phyloP scores from a whole-genome alignment of 2,113 vertebrate genomes.

The Poeciliopsis prolifica region DNA sequence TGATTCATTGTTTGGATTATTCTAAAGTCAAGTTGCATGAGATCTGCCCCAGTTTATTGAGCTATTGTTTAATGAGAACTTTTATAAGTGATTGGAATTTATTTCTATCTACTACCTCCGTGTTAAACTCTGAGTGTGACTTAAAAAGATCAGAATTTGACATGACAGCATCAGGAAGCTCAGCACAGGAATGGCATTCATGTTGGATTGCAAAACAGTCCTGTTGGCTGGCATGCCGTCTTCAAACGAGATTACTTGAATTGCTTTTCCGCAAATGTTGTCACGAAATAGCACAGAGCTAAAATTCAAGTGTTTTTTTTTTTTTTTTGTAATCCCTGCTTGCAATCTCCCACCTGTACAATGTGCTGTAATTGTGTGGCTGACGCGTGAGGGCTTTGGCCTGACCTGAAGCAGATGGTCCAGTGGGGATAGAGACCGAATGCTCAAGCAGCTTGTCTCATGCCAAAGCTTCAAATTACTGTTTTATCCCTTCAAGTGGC shows the following conservation, averaged over 20 bases:
- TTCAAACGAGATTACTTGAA: not conserved
- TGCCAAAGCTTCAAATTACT: constrained; percentile 49
- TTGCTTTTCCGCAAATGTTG: not conserved
- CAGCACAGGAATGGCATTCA: not conserved
- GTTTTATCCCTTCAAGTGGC: constrained; percentile 27
- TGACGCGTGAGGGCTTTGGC: constrained; percentile 34
- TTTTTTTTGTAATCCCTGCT: not conserved
- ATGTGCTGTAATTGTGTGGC: not conserved
- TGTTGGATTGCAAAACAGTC: not conserved
- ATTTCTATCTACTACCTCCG: no score
- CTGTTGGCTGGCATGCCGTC: no score
- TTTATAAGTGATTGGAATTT: no score
- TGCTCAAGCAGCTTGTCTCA: constrained; percentile 47
- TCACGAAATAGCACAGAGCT: not conserved
- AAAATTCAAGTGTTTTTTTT: not conserved
- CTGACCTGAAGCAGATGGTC: constrained; percentile 60
- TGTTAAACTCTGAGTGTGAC: no score
- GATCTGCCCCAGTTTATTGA: no score
- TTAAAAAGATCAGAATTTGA: not conserved
- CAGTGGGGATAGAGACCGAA: constrained; percentile 23
- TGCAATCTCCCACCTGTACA: not conserved
- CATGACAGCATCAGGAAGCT: not conserved
- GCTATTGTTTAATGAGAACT: no score
- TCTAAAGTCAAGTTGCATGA: no score
- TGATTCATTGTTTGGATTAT: no score